Evolutionary conservation across 2,888 invertebrate genomes (phyloP).

Genomic region (Drosophila anceps): DNA sequence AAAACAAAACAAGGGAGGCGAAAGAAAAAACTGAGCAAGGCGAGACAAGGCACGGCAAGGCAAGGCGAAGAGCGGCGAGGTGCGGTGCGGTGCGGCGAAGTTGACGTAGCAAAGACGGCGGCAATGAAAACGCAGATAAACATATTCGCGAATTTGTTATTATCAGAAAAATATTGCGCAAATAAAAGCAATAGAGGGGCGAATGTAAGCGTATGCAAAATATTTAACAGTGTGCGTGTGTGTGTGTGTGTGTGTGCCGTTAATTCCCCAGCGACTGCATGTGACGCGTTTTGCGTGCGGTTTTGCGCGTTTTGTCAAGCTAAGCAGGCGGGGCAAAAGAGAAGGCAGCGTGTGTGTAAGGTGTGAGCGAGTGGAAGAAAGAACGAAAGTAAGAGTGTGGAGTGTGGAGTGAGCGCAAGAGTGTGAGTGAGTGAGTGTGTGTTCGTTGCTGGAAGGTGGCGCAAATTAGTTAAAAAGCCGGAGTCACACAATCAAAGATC

Average conservation of each 20-base stretch:
- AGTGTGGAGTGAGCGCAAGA: neutral
- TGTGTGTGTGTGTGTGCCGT: constrained; percentile 23
- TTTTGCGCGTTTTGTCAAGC: constrained; percentile 52
- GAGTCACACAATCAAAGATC: constrained; percentile 82
- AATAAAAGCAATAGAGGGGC: constrained; percentile 60
- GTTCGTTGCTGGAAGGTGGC: constrained; percentile 49
- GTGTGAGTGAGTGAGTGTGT: neutral
- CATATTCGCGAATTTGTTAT: constrained; percentile 83
- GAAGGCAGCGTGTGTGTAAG: constrained; percentile 10
- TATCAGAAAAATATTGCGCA: constrained; percentile 81
- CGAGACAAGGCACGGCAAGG: neutral
- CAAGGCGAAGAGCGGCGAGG: neutral
- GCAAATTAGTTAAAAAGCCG: constrained; percentile 83
- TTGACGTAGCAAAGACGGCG: constrained; percentile 62
- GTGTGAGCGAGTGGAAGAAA: neutral
- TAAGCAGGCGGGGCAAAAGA: neutral
- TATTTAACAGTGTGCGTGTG: constrained; percentile 36
- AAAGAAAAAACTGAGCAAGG: neutral
- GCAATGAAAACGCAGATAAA: constrained; percentile 82
- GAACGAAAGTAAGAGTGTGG: neutral
- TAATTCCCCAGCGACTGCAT: constrained; percentile 77
- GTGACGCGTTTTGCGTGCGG: constrained; percentile 80
- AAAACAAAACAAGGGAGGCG: constrained; percentile 1
- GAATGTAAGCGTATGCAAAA: constrained; percentile 73
- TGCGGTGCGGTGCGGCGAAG: constrained; percentile 26